Evolutionary conservation across 35 echinoderm and acorn worm genomes (phyloP), one percentile per base, ranked within the genome.

Genomic region (Strongylocentrotus purpuratus): DNA sequence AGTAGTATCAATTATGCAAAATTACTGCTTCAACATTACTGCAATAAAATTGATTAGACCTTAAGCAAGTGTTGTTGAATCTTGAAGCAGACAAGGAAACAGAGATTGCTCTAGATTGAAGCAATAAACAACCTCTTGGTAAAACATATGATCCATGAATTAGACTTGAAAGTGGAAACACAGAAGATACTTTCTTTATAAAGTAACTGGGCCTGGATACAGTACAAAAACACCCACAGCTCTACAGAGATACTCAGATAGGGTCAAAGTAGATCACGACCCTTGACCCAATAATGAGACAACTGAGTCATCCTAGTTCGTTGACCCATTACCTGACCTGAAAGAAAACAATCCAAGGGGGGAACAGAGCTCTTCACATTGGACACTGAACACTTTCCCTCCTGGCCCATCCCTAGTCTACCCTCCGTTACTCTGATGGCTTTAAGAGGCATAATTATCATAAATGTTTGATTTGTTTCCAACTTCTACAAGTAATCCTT

Each of bases 321-420:
- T 33, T 89, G 87, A 89, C 87, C 87, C 87, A 89, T 89, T 89
- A 89, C 32, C 87, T 89, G 87, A 89, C 87, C 87, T 89, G 87
- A 89, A 46, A 89, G 41, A 89, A 28, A 45, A 1, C 33, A 89
- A 41, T 33, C 45, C 87, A 45, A 89, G 12, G 3, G 86, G 33
- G 87, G 87, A 33, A 89, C 32, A 10, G 17, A 15, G 45, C 25
- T 15, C 87, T 89, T 31, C 87, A 18, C 14, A 15, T 8, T 31
- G 12, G 20, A 28, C 45, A 46, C 32, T 41, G 87, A 25, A 89
- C 11, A 89, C 87, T 89, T 89, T 89, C 87, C 32, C 87, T 46
- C 33, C 87, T 45, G 32, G 87, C 14, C 87, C 32, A 46, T 11
- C 2, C 25, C 4, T 78, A 78, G 65, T 78, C 65, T 78, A 78